Evolutionary conservation across 2,113 vertebrate genomes (phyloP), one percentile per base, ranked within the genome.

Genomic region (Silurus meridionalis): DNA sequence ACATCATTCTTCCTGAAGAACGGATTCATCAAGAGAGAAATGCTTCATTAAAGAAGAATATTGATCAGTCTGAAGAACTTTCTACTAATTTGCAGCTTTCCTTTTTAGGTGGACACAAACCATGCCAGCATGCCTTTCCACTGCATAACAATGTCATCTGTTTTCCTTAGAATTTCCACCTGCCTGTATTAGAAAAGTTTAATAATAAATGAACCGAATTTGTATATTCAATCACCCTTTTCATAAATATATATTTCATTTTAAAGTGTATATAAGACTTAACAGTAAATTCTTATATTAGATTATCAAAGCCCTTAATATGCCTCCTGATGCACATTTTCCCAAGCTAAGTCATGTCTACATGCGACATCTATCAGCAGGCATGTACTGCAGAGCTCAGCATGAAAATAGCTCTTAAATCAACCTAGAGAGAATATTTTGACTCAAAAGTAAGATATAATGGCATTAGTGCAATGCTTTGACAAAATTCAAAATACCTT

Each of bases 361-460:
- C 79, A 63, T 37, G 57, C 60, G 11, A 86, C 82, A 87, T 53
- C 89, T 75, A 89, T 89, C 83, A 92, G 91, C 89, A 95, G 94
- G 92, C 92, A 93, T 92, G 92, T 92, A 80, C 87, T 90, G 91
- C 64, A 90, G 89, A 80, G 87, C 89, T 89, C 37, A 50, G 17
- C 2, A 17, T 46, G 15, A 57, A 75, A 61, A 63, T 25, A 75
- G 83, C 46, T 48, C 72, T 28, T 28, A 19, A 48, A 48, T 72
- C 53, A 74, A 57, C 10, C 10, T 72, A 28, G 52, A 72, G 46
- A 50, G 63, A 11, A 55, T 15, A 10, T 78, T 53, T 11, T n/a
- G 11, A 82, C 37, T 72, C 69, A 2, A 75, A 53, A 2, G 21
- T 21, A 75, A 75, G 48, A 5, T 23, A 50, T 50, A 50, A 72